Evolutionary conservation across 2,888 invertebrate genomes (phyloP).

Genomic region (Eristalis pertinax): DNA sequence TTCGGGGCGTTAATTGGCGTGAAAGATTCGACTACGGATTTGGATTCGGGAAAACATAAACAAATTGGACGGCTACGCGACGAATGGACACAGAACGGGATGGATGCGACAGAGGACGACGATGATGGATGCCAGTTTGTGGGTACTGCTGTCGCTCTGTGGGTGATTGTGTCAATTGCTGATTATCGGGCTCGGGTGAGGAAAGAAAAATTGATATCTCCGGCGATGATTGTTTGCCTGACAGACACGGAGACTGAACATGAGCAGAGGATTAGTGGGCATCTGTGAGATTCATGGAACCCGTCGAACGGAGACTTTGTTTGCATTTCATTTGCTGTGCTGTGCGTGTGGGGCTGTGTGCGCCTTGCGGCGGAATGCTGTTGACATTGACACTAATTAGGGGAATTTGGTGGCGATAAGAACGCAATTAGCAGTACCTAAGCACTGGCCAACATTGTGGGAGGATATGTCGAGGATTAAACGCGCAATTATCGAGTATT

Average conservation of each 20-base stretch:
- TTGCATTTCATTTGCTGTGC: slow-evolving; percentile 14
- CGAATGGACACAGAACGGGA: slow-evolving; percentile 39
- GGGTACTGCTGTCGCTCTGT: background rate
- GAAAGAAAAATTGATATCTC: slow-evolving; percentile 52
- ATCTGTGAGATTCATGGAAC: slow-evolving; percentile 4
- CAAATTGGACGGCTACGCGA: slow-evolving; percentile 38
- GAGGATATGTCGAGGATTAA: background rate
- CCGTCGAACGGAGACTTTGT: slow-evolving; percentile 18
- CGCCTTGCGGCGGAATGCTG: background rate
- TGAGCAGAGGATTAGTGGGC: slow-evolving; percentile 13
- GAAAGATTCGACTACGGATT: slow-evolving; percentile 44
- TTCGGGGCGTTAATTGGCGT: slow-evolving; percentile 69
- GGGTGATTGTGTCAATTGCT: slow-evolving; percentile 51
- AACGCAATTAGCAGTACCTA: background rate
- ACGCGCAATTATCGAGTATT: background rate
- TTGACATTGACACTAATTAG: slow-evolving; percentile 49
- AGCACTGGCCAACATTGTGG: background rate
- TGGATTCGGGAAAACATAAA: slow-evolving; percentile 61
- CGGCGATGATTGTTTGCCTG: slow-evolving; percentile 35
- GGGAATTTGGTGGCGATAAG: slow-evolving; percentile 20
- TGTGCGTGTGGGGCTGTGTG: background rate
- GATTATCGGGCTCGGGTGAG: slow-evolving; percentile 28
- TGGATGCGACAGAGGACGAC: background rate
- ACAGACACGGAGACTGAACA: slow-evolving; percentile 34
- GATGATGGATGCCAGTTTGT: slow-evolving; percentile 59